A percentile compares a stretch with the other conserved stretches of the same genome.
These are phyloP conservation scores for Deroplatys truncata DNA, from an alignment of 2,888 invertebrate species.

Conservation along the genomic window DNA sequence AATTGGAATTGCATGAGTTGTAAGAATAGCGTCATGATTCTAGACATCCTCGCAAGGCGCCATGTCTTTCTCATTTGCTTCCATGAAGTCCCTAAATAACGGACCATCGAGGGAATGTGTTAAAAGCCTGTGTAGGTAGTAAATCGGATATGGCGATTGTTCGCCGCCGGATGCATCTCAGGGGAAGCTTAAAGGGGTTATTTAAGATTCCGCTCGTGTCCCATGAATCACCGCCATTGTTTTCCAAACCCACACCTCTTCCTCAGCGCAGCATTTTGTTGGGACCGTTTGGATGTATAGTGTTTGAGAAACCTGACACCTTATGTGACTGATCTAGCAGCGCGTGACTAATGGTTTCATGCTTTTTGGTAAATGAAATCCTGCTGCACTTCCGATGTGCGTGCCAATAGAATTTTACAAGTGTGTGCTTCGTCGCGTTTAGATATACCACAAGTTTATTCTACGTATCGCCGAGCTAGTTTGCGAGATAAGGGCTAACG, in stretches of 20 bases:
- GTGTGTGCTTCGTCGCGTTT: too few relatives aligned
- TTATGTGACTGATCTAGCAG: neutral
- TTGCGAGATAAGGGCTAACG: too few relatives aligned
- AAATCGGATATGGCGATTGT: neutral
- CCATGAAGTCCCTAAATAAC: neutral
- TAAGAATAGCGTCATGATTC: too few relatives aligned
- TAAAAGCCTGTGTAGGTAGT: neutral
- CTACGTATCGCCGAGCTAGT: too few relatives aligned
- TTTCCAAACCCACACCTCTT: neutral
- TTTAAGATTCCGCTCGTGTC: neutral
- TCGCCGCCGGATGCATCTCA: neutral
- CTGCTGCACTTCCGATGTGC: too few relatives aligned
- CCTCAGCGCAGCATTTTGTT: neutral
- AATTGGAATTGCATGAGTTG: too few relatives aligned
- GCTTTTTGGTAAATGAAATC: neutral
- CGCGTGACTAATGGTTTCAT: neutral
- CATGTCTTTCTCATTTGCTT: neutral
- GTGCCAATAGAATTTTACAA: too few relatives aligned
- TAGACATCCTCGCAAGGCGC: too few relatives aligned
- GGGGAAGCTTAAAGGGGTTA: neutral
- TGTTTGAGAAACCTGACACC: neutral
- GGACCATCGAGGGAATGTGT: neutral
- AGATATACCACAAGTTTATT: too few relatives aligned
- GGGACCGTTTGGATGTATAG: neutral
- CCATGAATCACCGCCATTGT: neutral